Evolutionary conservation across 2,797 vertebrate species (phyloP).

Genomic region (Masticophis lateralis): DNA sequence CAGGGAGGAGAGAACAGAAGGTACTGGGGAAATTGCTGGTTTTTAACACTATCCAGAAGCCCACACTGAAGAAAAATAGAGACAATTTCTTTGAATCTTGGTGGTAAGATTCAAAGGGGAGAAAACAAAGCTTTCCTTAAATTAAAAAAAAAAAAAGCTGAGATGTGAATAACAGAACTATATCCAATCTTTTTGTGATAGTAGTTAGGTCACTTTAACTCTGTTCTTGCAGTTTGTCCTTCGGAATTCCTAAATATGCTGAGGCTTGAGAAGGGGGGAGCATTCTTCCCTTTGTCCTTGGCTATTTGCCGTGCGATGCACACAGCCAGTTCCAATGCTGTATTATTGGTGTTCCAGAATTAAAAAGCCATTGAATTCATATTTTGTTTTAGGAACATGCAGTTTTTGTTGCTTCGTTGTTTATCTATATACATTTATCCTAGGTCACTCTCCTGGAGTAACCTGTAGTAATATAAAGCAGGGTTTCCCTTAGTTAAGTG

Average conservation of each 20-base stretch:
- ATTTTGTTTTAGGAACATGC: not conserved
- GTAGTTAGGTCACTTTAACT: fast-evolving
- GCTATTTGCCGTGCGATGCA: not conserved
- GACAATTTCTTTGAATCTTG: not conserved
- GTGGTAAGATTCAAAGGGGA: not conserved
- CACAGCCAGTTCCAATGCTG: not conserved
- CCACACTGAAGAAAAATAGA: not conserved
- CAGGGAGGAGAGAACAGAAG: constrained; percentile 48
- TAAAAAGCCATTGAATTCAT: not conserved
- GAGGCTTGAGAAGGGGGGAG: not conserved
- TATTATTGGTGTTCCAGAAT: not conserved
- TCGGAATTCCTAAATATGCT: not conserved
- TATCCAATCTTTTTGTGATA: not conserved
- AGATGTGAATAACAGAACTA: constrained; percentile 19
- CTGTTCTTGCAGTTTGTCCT: not conserved
- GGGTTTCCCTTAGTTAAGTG: not conserved
- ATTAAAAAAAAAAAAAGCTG: too few relatives aligned
- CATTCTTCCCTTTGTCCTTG: not conserved
- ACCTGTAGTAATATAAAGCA: not conserved
- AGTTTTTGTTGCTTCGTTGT: not conserved
- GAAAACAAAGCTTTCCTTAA: not conserved
- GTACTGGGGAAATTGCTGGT: constrained; percentile 46
- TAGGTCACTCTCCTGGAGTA: not conserved
- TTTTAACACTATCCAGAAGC: constrained; percentile 37
- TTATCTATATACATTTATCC: not conserved